Evolutionary conservation across 2,888 invertebrate species (phyloP), one percentile per base, ranked within the genome.

Genomic region (Schrankia costaestrigalis): DNA sequence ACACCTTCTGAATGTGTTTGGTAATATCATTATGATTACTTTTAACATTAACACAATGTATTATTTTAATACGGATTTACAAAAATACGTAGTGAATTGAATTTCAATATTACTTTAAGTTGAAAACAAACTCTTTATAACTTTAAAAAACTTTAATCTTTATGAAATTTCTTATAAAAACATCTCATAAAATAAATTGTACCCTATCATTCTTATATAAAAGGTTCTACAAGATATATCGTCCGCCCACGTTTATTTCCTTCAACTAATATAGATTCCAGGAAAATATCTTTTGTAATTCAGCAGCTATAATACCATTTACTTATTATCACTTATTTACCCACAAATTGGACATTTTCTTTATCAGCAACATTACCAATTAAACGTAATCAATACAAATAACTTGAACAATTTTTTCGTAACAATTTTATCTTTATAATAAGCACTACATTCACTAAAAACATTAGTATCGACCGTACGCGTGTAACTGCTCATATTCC

Each of bases 301-400:
- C 45, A 41, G 27, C 8, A 30, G 35, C 22, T 36, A 54, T 24
- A 27, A 35, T 49, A 47, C 45, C 46, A 39, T 60, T 56, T 56
- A 60, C 52, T 56, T 41, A 40, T 41, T 23, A 41, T 37, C 54
- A 56, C 55, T 55, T 54, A 62, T 62, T 62, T 47, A 49, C 58
- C 59, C 63, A 63, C 52, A 63, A 65, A 66, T 66, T 63, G 34
- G 59, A 50, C n/a, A n/a, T n/a, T n/a, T n/a, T 56, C 66, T 73
- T 68, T 65, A 61, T 56, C 51, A 56, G 56, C 61, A 59, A 63
- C 68, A 64, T 63, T 30, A 66, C 73, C 71, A 79, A 76, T 76
- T 76, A 78, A 55, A 58, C 56, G 41, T 52, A n/a, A n/a, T n/a
- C n/a, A n/a, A n/a, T n/a, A n/a, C n/a, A n/a, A n/a, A n/a, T n/a